Evolutionary conservation across 2,888 invertebrate genomes (phyloP).

Genomic region (Dexiosoma caninum): DNA sequence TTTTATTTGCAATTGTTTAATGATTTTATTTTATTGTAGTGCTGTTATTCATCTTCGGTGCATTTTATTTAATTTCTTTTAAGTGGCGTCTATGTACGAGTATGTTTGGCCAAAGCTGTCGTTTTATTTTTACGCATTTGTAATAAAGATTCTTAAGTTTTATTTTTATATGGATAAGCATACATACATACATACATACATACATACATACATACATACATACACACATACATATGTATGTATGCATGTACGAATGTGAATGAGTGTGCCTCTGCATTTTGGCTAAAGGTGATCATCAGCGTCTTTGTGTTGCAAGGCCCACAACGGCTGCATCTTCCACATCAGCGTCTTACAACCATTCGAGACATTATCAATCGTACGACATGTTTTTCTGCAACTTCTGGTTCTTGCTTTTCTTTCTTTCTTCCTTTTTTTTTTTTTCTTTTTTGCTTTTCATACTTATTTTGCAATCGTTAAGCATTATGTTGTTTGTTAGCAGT

Average conservation of each 20-base stretch:
- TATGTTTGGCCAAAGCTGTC: constrained; percentile 48
- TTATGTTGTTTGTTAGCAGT: constrained; percentile 30
- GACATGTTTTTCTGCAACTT: constrained; percentile 56
- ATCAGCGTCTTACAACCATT: constrained; percentile 36
- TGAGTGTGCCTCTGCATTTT: neutral
- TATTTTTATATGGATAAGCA: neutral
- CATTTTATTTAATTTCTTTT: constrained; percentile 37
- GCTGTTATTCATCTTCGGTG: constrained; percentile 20
- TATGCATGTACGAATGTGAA: no score
- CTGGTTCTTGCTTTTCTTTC: no score
- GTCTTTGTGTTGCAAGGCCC: constrained; percentile 25
- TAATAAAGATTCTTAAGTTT: constrained; percentile 11
- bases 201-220: no score
- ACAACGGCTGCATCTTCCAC: constrained; percentile 36
- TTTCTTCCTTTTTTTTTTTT: no score
- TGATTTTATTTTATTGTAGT: constrained; percentile 36
- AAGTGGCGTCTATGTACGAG: constrained; percentile 55
- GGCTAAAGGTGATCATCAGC: neutral
- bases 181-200: no score
- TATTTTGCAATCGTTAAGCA: constrained; percentile 55
- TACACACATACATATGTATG: no score
- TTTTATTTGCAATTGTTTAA: constrained; percentile 44
- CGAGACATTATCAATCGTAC: constrained; percentile 59
- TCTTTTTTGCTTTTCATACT: neutral
- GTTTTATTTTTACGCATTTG: constrained; percentile 50